Evolutionary conservation across 2,113 vertebrate genomes (phyloP).

Genomic region (Xyrauchen texanus): DNA sequence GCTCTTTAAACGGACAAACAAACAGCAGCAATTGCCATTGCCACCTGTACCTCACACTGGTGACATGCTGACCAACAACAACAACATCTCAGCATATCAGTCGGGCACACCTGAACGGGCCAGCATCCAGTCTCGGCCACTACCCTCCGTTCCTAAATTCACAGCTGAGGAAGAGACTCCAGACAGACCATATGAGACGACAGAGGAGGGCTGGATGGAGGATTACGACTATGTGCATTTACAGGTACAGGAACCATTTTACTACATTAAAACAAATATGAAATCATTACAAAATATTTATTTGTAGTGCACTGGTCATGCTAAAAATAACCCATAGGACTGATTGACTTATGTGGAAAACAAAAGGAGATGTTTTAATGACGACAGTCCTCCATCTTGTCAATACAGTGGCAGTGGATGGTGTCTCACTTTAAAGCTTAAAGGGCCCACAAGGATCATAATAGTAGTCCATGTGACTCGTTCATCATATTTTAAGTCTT

Average conservation of each 20-base stretch:
- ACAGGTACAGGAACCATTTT: slow-evolving; percentile 74
- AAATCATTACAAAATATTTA: too few relatives aligned
- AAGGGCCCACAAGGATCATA: too few relatives aligned
- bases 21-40: slow-evolving; percentile 73
- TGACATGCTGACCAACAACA: slow-evolving; percentile 63
- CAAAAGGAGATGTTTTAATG: too few relatives aligned
- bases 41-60: slow-evolving; percentile 70
- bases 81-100: slow-evolving; percentile 71
- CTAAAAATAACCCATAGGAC: too few relatives aligned
- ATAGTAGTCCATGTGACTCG: too few relatives aligned
- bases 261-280: too few relatives aligned
- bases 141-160: slow-evolving; percentile 93
- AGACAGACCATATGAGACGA: slow-evolving; percentile 87
- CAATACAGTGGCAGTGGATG: too few relatives aligned
- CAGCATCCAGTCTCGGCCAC: slow-evolving; percentile 90
- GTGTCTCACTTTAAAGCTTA: too few relatives aligned
- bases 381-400: too few relatives aligned
- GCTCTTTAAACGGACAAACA: slow-evolving; percentile 89
- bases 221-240: slow-evolving; percentile 97
- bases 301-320: too few relatives aligned
- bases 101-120: slow-evolving; percentile 77
- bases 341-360: too few relatives aligned
- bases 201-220: slow-evolving; percentile 96
- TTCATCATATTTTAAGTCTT: too few relatives aligned
- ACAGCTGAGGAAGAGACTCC: slow-evolving; percentile 82